phyloP scores from a whole-genome alignment of 2,113 vertebrate genomes.

The Ondatra zibethicus region DNA sequence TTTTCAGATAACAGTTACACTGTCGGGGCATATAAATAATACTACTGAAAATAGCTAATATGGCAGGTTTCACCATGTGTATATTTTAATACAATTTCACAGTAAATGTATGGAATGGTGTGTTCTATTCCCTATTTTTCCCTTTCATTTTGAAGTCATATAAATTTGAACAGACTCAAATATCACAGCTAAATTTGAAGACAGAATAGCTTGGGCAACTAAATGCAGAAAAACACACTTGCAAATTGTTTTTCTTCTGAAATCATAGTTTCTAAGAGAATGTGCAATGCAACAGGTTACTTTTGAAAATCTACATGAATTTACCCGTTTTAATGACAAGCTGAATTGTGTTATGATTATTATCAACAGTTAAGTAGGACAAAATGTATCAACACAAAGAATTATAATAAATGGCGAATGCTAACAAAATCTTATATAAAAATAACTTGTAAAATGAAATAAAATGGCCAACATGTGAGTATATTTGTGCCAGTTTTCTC shows the following conservation, averaged over 20 bases:
- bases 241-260: constrained; percentile 14
- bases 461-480: not conserved
- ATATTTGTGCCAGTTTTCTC: constrained; percentile 3
- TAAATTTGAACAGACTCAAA: constrained; percentile 8
- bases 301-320: not conserved
- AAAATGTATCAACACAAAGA: not conserved
- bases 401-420: not conserved
- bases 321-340: not conserved
- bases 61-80: not conserved
- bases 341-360: not conserved
- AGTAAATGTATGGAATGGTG: not conserved
- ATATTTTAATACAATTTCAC: not conserved
- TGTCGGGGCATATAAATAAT: not conserved
- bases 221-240: not conserved
- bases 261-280: not conserved
- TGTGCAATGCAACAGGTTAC: not conserved
- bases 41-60: not conserved
- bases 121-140: not conserved
- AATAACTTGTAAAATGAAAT: not conserved
- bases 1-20: not conserved
- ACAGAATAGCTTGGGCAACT: not conserved
- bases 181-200: constrained; percentile 32
- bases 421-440: not conserved
- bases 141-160: constrained; percentile 14
- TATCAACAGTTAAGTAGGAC: not conserved